Evolutionary conservation across 2,113 vertebrate species (phyloP).

Genomic region (Daphoenositta chrysoptera): DNA sequence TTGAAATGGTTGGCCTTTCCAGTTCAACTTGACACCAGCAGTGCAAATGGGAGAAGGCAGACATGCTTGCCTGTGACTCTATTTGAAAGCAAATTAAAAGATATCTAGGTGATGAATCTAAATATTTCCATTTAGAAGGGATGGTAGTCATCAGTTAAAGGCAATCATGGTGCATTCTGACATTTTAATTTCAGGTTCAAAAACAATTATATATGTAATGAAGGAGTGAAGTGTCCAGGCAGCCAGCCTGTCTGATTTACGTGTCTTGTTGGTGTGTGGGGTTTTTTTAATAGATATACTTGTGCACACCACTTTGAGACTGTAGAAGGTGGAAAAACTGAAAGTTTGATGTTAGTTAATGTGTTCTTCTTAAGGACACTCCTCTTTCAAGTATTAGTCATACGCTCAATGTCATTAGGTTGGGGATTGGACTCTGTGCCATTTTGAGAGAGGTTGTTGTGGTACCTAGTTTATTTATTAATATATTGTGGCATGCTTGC

Average conservation of each 20-base stretch:
- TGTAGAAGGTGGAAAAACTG: background rate
- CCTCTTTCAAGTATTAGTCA: background rate
- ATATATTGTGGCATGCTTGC: background rate
- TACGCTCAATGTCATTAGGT: background rate
- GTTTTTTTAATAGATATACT: background rate
- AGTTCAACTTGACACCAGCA: slow-evolving; percentile 12
- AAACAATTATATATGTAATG: slow-evolving; percentile 21
- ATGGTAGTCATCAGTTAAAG: slow-evolving; percentile 8
- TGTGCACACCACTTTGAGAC: background rate
- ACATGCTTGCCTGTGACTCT: background rate
- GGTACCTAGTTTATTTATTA: background rate
- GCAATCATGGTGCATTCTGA: background rate
- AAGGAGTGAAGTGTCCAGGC: background rate
- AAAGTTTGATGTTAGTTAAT: background rate
- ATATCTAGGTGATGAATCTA: slow-evolving; percentile 12
- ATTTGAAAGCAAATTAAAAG: slow-evolving; percentile 50
- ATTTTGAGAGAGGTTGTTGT: background rate
- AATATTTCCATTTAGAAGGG: slow-evolving; percentile 43
- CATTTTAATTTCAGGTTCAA: slow-evolving; percentile 38
- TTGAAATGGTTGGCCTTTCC: slow-evolving; percentile 50
- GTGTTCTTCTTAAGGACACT: background rate
- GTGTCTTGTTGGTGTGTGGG: background rate
- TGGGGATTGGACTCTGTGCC: background rate
- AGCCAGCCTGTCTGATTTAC: background rate
- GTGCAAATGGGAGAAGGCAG: slow-evolving; percentile 10